A percentile compares a stretch with the other conserved stretches of the same genome.
Evolutionary conservation across 2,113 vertebrate genomes (phyloP).

Genomic region (Phoenicopterus ruber): DNA sequence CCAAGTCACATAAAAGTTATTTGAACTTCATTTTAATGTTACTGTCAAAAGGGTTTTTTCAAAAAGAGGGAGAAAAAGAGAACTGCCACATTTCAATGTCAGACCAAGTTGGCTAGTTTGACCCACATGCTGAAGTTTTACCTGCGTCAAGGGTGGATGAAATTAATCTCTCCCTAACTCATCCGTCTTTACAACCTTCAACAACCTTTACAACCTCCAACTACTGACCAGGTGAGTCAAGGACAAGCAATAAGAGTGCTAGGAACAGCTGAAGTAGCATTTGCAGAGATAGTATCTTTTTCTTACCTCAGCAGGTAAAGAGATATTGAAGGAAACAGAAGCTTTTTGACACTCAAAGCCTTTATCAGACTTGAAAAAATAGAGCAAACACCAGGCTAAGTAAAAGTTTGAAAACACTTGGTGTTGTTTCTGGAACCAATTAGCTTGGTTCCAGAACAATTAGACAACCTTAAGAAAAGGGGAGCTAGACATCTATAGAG

Average conservation of each 20-base stretch:
- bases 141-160: neutral
- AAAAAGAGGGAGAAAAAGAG: neutral
- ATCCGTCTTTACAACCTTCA: neutral
- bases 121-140: neutral
- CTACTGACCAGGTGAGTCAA: neutral
- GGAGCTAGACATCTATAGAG: neutral
- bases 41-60: neutral
- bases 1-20: neutral
- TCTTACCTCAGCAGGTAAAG: slow-evolving; percentile 20
- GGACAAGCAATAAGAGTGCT: neutral
- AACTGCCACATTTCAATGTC: neutral
- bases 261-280: slow-evolving; percentile 28
- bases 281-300: neutral
- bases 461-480: neutral
- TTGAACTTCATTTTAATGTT: neutral
- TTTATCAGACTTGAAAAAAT: neutral
- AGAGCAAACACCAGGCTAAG: neutral
- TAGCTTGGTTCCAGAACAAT: neutral
- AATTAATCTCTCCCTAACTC: neutral
- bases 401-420: neutral
- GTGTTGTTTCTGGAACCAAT: too few relatives aligned
- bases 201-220: neutral
- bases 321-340: slow-evolving; percentile 19
- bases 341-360: slow-evolving; percentile 5
- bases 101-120: neutral